phyloP scores from a whole-genome alignment of 35 echinoderm and acorn worm species.

The Lytechinus variegatus region DNA sequence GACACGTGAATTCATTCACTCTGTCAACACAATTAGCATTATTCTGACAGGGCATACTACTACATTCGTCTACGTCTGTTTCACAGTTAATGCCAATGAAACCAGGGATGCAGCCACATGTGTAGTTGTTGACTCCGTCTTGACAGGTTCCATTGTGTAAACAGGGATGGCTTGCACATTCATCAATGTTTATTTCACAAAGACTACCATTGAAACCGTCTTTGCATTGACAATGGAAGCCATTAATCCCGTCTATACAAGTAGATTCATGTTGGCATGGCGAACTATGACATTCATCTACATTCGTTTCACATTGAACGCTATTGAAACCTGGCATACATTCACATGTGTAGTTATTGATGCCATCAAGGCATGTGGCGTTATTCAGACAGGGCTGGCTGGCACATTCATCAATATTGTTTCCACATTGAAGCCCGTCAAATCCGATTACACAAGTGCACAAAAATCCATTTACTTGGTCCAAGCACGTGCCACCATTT shows the following conservation, averaged over 20 bases:
- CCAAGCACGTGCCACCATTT: constrained; percentile 71
- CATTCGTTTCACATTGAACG: constrained; percentile 54
- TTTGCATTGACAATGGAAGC: constrained; percentile 50
- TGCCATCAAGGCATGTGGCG: constrained; percentile 62
- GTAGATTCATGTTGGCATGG: constrained; percentile 67
- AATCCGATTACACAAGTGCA: constrained; percentile 72
- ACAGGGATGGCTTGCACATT: constrained; percentile 72
- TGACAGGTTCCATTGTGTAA: constrained; percentile 43
- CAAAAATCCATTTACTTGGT: constrained; percentile 61
- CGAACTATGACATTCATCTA: constrained; percentile 69
- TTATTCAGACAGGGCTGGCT: constrained; percentile 64
- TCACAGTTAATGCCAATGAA: constrained; percentile 65
- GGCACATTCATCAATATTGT: constrained; percentile 75
- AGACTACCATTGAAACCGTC: constrained; percentile 54
- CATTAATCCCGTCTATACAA: constrained; percentile 51
- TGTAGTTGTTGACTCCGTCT: constrained; percentile 26
- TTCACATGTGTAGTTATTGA: constrained; percentile 56
- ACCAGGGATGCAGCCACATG: constrained; percentile 53
- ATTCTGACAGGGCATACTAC: constrained; percentile 65
- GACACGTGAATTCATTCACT: constrained; percentile 53
- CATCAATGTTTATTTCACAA: constrained; percentile 63
- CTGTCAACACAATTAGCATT: constrained; percentile 63
- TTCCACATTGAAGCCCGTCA: constrained; percentile 62
- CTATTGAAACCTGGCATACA: constrained; percentile 72
- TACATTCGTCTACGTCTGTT: constrained; percentile 73